A percentile compares a stretch with the other conserved stretches of the same genome.
These are phyloP conservation scores for Zelostemma sp. DNA, from an alignment of 1,140 invertebrate genomes.

Conservation along the genomic window DNA sequence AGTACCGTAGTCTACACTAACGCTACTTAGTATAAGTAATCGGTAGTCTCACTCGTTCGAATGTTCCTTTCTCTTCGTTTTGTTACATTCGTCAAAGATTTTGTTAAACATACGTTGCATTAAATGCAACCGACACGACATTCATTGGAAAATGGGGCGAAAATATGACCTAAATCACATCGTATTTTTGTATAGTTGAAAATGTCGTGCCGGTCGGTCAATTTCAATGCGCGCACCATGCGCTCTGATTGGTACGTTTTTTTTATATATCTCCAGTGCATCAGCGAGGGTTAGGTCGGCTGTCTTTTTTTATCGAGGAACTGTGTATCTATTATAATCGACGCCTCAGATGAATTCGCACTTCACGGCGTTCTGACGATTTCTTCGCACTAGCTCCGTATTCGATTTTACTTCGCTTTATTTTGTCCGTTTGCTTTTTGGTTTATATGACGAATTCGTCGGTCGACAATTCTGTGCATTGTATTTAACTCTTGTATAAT, in stretches of 20 bases:
- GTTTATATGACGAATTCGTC: slow-evolving; percentile 62
- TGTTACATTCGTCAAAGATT: slow-evolving; percentile 22
- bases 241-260: too few relatives aligned
- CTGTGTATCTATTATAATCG: slow-evolving; percentile 23
- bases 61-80: slow-evolving; percentile 45
- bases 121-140: too few relatives aligned
- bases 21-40: slow-evolving; percentile 55
- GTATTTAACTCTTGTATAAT: slow-evolving; percentile 66
- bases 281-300: too few relatives aligned
- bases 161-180: not conserved
- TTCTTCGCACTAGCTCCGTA: slow-evolving; percentile 12
- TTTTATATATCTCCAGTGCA: too few relatives aligned
- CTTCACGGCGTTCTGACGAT: slow-evolving; percentile 7
- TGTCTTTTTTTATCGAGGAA: slow-evolving; percentile 23
- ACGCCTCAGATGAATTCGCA: not conserved
- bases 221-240: too few relatives aligned
- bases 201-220: slow-evolving; percentile 4
- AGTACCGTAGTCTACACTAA: slow-evolving; percentile 59
- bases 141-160: slow-evolving; percentile 33
- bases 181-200: slow-evolving; percentile 10
- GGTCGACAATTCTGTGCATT: slow-evolving; percentile 62
- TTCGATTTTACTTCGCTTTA: slow-evolving; percentile 6
- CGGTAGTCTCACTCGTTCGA: slow-evolving; percentile 53
- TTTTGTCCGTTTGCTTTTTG: slow-evolving; percentile 47
- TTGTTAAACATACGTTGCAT: slow-evolving; percentile 33